These are phyloP conservation scores for Rhopalosiphum maidis DNA, from an alignment of 1,140 invertebrate species.

Conservation along the genomic window DNA sequence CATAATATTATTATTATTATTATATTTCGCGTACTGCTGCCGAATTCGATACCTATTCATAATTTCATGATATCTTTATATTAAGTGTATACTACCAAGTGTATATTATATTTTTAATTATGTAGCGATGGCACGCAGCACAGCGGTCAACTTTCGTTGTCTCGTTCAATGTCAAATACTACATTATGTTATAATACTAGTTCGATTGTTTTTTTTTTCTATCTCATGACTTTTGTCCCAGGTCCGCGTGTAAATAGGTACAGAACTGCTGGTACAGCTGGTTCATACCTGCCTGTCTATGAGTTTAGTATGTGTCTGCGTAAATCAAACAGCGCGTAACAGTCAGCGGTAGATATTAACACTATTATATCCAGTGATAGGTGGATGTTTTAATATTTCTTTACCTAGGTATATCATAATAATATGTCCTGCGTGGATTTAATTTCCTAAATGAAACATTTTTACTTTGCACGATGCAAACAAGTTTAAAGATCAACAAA, in stretches of 20 bases:
- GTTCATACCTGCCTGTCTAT: no score
- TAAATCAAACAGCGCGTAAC: no score
- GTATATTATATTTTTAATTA: no score
- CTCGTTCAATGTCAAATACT: neutral
- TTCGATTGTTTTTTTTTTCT: neutral
- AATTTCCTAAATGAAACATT: neutral
- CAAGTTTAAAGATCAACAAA: neutral
- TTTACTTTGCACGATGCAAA: neutral
- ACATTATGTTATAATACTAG: neutral
- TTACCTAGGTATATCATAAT: no score
- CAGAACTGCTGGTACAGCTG: neutral
- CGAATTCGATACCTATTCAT: no score
- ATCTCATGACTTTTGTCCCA: neutral
- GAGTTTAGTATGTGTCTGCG: no score
- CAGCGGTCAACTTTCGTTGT: neutral
- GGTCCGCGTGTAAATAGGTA: neutral
- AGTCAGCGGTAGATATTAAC: no score
- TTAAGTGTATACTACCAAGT: neutral
- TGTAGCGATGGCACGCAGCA: neutral
- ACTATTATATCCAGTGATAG: no score
- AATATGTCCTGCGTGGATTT: no score
- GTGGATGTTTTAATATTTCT: no score
- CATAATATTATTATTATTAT: no score
- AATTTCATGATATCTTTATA: neutral
- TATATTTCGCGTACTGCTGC: no score